Percentiles rank a stretch among this genome's conserved stretches.
These are phyloP conservation scores for Acropora tenuis DNA, from an alignment of 64 coral and sea anemone species.

Conservation along the genomic window DNA sequence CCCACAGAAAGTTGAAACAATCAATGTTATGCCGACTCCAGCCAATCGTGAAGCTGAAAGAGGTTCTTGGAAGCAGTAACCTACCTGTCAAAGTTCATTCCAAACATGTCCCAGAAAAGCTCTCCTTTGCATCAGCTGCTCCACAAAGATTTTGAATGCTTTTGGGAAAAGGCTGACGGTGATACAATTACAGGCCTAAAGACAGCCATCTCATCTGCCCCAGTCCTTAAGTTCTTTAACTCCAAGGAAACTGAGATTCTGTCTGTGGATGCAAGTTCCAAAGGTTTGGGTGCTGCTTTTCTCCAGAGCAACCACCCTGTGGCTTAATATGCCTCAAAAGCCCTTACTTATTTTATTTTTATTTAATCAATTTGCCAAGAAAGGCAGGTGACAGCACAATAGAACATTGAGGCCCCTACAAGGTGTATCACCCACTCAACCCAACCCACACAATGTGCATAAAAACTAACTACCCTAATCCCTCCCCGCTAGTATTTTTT, in stretches of 20 bases:
- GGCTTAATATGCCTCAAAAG: conserved; percentile 55
- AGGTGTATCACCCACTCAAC: too few relatives aligned
- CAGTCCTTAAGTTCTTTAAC: conserved; percentile 51
- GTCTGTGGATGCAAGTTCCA: background rate
- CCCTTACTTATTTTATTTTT: background rate
- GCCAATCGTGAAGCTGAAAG: background rate
- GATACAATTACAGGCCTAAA: conserved; percentile 36
- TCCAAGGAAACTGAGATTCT: conserved; percentile 1
- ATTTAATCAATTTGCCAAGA: too few relatives aligned
- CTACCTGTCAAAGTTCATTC: conserved; percentile 42
- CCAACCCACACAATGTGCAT: too few relatives aligned
- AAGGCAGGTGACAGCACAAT: too few relatives aligned
- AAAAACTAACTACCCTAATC: too few relatives aligned
- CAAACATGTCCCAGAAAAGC: conserved; percentile 15
- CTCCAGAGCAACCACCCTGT: conserved; percentile 51
- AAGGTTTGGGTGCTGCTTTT: conserved; percentile 33
- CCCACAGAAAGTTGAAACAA: conserved; percentile 25
- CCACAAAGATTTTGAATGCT: background rate
- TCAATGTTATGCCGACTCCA: conserved; percentile 23
- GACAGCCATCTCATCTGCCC: conserved; percentile 10
- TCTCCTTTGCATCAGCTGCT: background rate
- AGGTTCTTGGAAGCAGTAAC: conserved; percentile 30
- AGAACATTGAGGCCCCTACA: too few relatives aligned
- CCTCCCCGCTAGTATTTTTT: too few relatives aligned
- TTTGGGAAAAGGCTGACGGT: conserved; percentile 19